These are phyloP conservation scores for Buathra laborator DNA, from an alignment of 2,888 invertebrate genomes.

Conservation along the genomic window DNA sequence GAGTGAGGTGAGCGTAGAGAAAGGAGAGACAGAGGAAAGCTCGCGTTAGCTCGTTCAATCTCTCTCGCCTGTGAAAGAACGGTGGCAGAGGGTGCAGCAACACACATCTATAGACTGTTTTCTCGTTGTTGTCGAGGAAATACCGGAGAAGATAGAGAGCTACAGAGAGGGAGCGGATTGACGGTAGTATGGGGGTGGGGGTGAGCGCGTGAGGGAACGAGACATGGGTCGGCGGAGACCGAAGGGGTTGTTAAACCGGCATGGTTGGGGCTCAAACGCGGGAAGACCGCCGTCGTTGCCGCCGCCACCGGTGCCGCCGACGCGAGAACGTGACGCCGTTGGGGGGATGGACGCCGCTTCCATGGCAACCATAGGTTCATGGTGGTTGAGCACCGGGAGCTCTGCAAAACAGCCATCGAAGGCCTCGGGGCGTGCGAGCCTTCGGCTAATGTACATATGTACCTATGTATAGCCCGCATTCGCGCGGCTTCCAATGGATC, in stretches of 20 bases:
- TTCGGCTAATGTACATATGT: constrained; percentile 78
- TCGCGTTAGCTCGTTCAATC: constrained; percentile 39
- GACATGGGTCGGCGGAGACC: constrained; percentile 13
- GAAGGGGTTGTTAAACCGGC: constrained; percentile 40
- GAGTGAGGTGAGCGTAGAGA: background rate
- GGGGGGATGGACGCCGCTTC: constrained; percentile 82
- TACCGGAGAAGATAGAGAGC: constrained; percentile 5
- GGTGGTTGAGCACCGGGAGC: constrained; percentile 80
- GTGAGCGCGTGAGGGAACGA: constrained; percentile 3
- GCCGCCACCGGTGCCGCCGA: constrained; percentile 12
- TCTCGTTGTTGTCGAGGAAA: constrained; percentile 15
- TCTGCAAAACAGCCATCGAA: constrained; percentile 60
- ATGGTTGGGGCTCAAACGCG: constrained; percentile 52
- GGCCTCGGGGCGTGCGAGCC: constrained; percentile 73
- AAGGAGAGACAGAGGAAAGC: background rate
- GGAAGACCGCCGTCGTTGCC: constrained; percentile 59
- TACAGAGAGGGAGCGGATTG: constrained; percentile 5
- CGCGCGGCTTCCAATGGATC: constrained; percentile 80
- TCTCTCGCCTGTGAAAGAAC: constrained; percentile 28
- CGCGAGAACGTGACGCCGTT: constrained; percentile 57
- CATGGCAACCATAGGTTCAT: constrained; percentile 78
- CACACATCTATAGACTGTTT: constrained; percentile 3
- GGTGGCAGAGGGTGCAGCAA: constrained; percentile 34
- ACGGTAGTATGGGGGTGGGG: background rate
- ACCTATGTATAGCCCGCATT: constrained; percentile 21